Evolutionary conservation across 2,888 invertebrate species (phyloP).

Genomic region (Rotaria macrura): DNA sequence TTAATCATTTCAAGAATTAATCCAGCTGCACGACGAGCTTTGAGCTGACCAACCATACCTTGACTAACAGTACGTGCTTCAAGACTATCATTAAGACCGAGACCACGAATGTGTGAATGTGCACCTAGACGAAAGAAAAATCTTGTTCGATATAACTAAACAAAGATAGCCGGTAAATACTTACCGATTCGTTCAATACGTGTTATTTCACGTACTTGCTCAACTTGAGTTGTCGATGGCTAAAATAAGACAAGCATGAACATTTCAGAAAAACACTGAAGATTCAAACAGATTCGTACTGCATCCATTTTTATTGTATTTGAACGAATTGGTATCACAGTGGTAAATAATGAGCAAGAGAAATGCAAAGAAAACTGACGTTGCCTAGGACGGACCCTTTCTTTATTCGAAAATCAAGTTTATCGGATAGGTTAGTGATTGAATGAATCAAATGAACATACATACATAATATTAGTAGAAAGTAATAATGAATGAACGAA

Average conservation of each 20-base stretch:
- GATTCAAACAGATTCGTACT: background rate
- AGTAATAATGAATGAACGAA: too few species aligned
- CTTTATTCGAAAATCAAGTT: background rate
- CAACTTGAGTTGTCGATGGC: slow-evolving; percentile 31
- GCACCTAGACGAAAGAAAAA: slow-evolving; percentile 52
- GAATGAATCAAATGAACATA: too few species aligned
- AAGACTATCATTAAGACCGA: slow-evolving; percentile 83
- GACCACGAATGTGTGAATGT: slow-evolving; percentile 91
- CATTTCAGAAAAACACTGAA: background rate
- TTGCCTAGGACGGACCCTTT: slow-evolving; percentile 3
- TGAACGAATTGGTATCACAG: background rate
- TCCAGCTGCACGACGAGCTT: slow-evolving; percentile 84
- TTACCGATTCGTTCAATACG: slow-evolving; percentile 29
- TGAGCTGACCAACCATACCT: slow-evolving; percentile 83
- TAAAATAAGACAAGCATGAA: background rate
- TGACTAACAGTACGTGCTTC: slow-evolving; percentile 81
- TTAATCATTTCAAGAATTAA: slow-evolving; percentile 92
- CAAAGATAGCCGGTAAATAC: too few species aligned
- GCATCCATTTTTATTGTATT: background rate
- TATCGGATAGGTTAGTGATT: background rate
- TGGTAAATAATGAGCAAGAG: background rate
- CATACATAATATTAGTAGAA: too few species aligned
- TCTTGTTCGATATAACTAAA: too few species aligned
- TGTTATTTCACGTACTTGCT: slow-evolving; percentile 32
- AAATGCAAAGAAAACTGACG: background rate